A percentile compares a stretch with the other conserved stretches of the same genome.
Conservation (phyloP, 2,113 vertebrate genomes). For the Cromileptes altivelis region DNA sequence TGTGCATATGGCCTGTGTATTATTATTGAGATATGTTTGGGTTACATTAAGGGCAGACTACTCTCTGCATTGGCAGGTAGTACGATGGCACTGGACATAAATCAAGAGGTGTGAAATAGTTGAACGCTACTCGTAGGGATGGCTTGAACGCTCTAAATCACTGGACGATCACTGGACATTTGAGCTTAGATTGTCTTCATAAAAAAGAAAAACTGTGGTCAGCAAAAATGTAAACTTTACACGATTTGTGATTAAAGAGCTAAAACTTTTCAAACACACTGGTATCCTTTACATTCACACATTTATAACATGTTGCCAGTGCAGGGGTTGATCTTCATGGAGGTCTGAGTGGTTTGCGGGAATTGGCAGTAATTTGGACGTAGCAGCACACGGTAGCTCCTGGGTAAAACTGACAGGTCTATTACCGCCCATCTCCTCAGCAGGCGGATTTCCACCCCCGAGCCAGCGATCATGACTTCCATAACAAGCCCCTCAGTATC, state of each 20-base stretch:
- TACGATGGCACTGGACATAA: neutral
- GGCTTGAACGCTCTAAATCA: neutral
- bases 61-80: neutral
- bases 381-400: slow-evolving; percentile 39
- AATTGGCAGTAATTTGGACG: slow-evolving; percentile 30
- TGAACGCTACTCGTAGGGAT: neutral
- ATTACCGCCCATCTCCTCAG: slow-evolving; percentile 67
- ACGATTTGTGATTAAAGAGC: neutral
- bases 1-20: neutral
- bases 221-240: neutral
- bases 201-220: neutral
- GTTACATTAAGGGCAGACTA: neutral
- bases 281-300: neutral
- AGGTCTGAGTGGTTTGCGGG: slow-evolving; percentile 17
- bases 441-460: slow-evolving; percentile 47
- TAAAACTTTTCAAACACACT: neutral
- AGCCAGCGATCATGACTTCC: slow-evolving; percentile 69
- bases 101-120: neutral
- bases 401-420: slow-evolving; percentile 75
- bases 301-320: neutral
- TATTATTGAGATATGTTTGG: neutral
- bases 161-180: neutral
- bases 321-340: slow-evolving; percentile 17
- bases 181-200: neutral
- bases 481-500: slow-evolving; percentile 64